Conservation (phyloP, 2,797 vertebrate species). For the Sphaeramia orbicularis region DNA sequence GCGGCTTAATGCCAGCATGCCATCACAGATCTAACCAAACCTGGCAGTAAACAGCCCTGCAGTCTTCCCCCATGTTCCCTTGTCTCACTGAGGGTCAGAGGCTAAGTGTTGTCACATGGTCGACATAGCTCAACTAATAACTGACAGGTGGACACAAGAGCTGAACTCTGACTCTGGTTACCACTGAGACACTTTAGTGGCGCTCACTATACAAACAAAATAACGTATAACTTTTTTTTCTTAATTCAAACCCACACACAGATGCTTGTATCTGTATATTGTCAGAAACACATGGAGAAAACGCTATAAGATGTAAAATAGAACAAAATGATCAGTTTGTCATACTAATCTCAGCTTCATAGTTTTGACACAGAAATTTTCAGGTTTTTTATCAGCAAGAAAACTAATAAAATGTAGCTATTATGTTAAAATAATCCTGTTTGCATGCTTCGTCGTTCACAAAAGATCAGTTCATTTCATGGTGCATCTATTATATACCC, state of each 20-base stretch:
- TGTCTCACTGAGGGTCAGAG: slow-evolving; percentile 51
- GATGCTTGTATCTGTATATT: no score
- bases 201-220: slow-evolving; percentile 8
- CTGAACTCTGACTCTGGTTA: slow-evolving; percentile 57
- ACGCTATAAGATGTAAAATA: no score
- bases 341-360: no score
- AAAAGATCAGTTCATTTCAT: no score
- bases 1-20: neutral
- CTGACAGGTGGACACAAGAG: slow-evolving; percentile 72
- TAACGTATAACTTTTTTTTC: neutral
- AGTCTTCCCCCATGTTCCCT: neutral
- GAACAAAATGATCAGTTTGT: no score
- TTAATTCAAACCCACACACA: neutral
- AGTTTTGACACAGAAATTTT: no score
- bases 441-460: no score
- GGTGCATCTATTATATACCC: no score
- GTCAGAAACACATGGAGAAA: no score
- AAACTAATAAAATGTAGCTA: no score
- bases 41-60: slow-evolving; percentile 9
- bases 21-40: neutral
- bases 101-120: slow-evolving; percentile 78
- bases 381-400: no score
- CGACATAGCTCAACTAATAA: slow-evolving; percentile 74
- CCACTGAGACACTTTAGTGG: slow-evolving; percentile 15
- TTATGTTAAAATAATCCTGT: no score